Evolutionary conservation across 2,797 vertebrate genomes (phyloP).

Genomic region (Sebastes goodei): DNA sequence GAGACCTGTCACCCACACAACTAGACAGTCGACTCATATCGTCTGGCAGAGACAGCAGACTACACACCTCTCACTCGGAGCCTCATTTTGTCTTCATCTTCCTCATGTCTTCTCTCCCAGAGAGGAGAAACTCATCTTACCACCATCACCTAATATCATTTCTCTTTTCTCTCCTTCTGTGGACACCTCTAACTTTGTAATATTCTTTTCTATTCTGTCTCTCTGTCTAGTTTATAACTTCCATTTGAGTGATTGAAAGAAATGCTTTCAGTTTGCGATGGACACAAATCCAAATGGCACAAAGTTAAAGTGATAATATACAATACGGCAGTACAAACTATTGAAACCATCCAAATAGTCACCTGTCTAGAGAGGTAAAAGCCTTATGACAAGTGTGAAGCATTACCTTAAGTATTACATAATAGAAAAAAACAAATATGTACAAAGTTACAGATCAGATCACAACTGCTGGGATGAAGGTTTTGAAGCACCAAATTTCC

Average conservation of each 20-base stretch:
- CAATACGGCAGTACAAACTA: neutral
- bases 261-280: neutral
- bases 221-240: too few relatives aligned
- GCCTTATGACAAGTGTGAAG: neutral
- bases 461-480: neutral
- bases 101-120: neutral
- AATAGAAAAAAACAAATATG: neutral
- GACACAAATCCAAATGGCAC: neutral
- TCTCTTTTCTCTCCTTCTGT: neutral
- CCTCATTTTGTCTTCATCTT: conserved; percentile 8
- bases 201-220: neutral
- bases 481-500: neutral
- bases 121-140: conserved; percentile 3
- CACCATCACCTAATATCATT: conserved; percentile 4
- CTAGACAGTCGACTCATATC: neutral
- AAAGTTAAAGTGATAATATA: neutral
- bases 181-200: neutral
- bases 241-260: too few relatives aligned
- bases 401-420: neutral
- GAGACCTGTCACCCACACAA: conserved; percentile 23
- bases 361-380: neutral
- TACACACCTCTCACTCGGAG: neutral
- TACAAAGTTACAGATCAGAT: neutral
- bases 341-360: neutral
- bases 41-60: neutral